Percentiles rank a stretch among this genome's conserved stretches.
Evolutionary conservation across 2,113 vertebrate genomes (phyloP).

Genomic region (Zosterops hypoxanthus): DNA sequence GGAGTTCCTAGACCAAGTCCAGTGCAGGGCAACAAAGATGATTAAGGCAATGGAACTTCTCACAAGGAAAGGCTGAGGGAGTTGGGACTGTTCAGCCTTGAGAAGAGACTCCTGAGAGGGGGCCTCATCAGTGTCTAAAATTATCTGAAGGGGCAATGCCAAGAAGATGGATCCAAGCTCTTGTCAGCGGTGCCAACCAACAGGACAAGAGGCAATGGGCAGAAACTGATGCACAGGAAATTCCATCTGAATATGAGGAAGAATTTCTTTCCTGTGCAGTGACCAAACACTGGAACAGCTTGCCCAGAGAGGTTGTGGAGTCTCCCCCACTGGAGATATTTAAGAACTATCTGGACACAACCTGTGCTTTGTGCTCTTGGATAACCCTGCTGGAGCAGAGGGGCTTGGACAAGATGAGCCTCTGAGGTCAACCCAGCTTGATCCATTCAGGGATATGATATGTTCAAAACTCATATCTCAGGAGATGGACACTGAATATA

Average conservation of each 20-base stretch:
- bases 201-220: neutral
- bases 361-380: neutral
- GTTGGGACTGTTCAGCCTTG: neutral
- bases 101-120: neutral
- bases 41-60: neutral
- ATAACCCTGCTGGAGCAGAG: neutral
- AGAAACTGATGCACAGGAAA: neutral
- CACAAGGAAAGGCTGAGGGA: neutral
- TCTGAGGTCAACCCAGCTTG: neutral
- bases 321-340: neutral
- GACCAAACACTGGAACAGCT: neutral
- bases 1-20: fast-evolving
- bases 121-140: neutral
- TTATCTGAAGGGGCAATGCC: neutral
- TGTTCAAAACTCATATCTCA: neutral
- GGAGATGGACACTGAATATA: neutral
- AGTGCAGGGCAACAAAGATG: neutral
- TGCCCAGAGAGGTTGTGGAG: neutral
- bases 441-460: neutral
- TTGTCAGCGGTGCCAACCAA: neutral
- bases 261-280: neutral
- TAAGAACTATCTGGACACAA: neutral
- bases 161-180: neutral
- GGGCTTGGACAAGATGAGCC: neutral
- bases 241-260: neutral